Percentiles rank a stretch among this genome's conserved stretches.
These are phyloP conservation scores for Myotis vivesi DNA, from an alignment of 2,797 vertebrate genomes.

Conservation along the genomic window DNA sequence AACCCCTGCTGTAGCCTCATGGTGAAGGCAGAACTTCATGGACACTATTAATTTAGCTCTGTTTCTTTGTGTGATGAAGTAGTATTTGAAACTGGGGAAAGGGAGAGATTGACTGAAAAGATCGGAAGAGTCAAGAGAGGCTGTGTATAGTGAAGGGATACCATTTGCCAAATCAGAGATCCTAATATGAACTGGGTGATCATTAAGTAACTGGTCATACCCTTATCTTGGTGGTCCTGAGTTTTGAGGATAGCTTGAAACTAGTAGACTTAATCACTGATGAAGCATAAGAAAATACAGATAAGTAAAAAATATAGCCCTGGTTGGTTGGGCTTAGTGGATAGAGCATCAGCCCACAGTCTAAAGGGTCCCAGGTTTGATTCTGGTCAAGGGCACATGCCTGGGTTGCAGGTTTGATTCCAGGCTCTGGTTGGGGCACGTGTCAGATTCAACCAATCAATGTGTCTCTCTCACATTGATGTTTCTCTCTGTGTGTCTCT, in stretches of 20 bases:
- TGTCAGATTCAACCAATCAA: too few relatives aligned
- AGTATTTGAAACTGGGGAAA: not conserved
- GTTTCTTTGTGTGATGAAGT: not conserved
- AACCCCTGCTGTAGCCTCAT: not conserved
- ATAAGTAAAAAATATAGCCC: not conserved
- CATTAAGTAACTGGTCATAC: not conserved
- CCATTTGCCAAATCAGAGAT: not conserved
- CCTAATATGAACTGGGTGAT: not conserved
- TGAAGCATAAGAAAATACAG: not conserved
- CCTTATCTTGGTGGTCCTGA: not conserved
- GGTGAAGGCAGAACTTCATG: not conserved
- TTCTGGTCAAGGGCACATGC: too few relatives aligned
- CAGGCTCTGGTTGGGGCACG: too few relatives aligned
- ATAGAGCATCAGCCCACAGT: too few relatives aligned
- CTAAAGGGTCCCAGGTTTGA: too few relatives aligned
- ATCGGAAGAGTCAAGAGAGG: not conserved
- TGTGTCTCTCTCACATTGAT: too few relatives aligned
- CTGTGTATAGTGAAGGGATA: not conserved
- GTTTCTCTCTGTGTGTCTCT: too few relatives aligned
- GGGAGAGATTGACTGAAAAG: not conserved
- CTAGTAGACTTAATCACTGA: not conserved
- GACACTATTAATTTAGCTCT: not conserved
- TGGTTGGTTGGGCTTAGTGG: too few relatives aligned
- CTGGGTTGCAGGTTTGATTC: too few relatives aligned
- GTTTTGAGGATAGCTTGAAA: slow-evolving; percentile 5